A percentile compares a stretch with the other conserved stretches of the same genome.
These are phyloP conservation scores for Phytoseiulus persimilis DNA, from an alignment of 2,888 invertebrate genomes.

Conservation along the genomic window DNA sequence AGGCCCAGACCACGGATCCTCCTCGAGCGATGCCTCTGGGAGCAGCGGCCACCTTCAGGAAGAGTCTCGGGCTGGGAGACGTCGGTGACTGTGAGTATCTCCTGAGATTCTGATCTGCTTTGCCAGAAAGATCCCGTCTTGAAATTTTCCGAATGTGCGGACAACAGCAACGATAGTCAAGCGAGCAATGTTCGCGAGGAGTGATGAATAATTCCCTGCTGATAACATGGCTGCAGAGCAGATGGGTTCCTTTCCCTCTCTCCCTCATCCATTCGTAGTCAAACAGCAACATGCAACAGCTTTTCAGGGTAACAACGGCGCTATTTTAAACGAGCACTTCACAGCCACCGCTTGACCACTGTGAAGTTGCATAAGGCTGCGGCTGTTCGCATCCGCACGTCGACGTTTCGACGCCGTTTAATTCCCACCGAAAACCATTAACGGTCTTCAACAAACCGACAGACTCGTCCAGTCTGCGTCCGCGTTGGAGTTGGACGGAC, in stretches of 20 bases:
- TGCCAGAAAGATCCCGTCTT: too few relatives aligned
- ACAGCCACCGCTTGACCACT: not conserved
- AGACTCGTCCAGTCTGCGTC: not conserved
- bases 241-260: not conserved
- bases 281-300: not conserved
- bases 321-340: not conserved
- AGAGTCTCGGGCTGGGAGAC: conserved; percentile 29
- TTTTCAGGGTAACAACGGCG: not conserved
- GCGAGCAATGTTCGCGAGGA: not conserved
- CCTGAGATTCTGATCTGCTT: too few relatives aligned
- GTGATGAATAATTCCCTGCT: not conserved
- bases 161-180: not conserved
- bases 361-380: not conserved
- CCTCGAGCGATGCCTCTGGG: not conserved
- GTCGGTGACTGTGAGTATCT: conserved; percentile 11
- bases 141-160: not conserved
- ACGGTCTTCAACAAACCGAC: not conserved
- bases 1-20: not conserved
- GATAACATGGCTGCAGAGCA: not conserved
- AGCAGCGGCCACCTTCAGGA: not conserved
- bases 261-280: not conserved
- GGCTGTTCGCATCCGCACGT: not conserved
- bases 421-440: not conserved
- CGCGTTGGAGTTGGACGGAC: not conserved
- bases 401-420: not conserved